A percentile compares a stretch with the other conserved stretches of the same genome.
Evolutionary conservation across 2,797 vertebrate genomes (phyloP).

Genomic region (Hoplostethus mediterraneus): DNA sequence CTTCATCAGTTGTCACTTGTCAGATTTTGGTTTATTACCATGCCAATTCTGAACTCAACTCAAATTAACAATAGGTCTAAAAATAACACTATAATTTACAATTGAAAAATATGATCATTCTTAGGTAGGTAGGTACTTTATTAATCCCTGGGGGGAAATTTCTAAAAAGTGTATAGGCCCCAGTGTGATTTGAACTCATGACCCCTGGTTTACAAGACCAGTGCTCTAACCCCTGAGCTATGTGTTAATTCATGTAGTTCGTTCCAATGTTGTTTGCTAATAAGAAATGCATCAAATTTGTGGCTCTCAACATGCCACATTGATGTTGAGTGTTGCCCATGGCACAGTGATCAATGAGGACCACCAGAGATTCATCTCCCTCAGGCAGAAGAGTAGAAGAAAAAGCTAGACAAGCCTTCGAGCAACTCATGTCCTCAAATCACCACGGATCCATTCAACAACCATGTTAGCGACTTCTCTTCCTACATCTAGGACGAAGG

Average conservation of each 20-base stretch:
- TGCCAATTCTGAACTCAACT: background rate
- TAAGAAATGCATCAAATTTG: background rate
- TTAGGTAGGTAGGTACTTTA: too few species aligned
- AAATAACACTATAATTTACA: background rate
- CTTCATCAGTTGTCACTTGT: background rate
- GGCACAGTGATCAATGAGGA: background rate
- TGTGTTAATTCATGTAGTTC: background rate
- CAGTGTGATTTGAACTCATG: conserved; percentile 87
- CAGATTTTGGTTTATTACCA: background rate
- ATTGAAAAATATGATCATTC: background rate
- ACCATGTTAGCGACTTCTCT: conserved; percentile 89
- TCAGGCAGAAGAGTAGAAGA: background rate
- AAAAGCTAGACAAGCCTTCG: background rate
- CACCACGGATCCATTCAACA: conserved; percentile 85
- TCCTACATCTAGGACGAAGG: conserved; percentile 87
- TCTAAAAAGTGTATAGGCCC: conserved; percentile 61
- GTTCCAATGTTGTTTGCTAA: background rate
- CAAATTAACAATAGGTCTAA: background rate
- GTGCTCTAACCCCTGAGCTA: conserved; percentile 75
- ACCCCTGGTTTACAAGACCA: conserved; percentile 86
- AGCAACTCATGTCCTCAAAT: conserved; percentile 69
- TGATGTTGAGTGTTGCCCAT: background rate
- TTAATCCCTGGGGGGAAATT: background rate
- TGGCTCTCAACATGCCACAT: too few species aligned
- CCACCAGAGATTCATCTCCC: background rate